Evolutionary conservation across 2,888 invertebrate genomes (phyloP).

Genomic region (Eutolmus rufibarbis): DNA sequence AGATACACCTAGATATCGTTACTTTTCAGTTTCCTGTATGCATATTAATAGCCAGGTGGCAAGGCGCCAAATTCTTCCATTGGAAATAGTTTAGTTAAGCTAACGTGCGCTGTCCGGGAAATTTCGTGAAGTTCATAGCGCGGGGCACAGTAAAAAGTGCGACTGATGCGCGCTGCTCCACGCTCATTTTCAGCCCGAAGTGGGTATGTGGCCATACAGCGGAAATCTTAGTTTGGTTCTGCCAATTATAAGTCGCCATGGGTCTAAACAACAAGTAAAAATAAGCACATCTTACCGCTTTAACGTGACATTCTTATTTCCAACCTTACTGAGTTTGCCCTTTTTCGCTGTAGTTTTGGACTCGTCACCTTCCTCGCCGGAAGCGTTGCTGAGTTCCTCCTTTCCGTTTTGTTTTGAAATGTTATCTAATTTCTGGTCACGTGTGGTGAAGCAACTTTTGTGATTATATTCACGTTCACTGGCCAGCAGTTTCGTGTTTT

Average conservation of each 20-base stretch:
- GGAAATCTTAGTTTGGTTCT: background rate
- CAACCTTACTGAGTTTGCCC: constrained; percentile 58
- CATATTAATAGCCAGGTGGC: background rate
- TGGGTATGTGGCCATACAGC: background rate
- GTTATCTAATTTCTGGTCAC: constrained; percentile 45
- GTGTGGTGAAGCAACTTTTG: constrained; percentile 38
- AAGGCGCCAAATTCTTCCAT: background rate
- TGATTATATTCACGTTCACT: constrained; percentile 45
- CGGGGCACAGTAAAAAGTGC: background rate
- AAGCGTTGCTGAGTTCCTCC: constrained; percentile 11
- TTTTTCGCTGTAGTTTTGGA: constrained; percentile 53
- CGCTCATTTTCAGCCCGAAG: background rate
- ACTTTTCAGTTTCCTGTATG: background rate
- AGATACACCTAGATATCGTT: background rate
- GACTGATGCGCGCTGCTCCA: background rate
- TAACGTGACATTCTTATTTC: constrained; percentile 59
- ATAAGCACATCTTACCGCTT: constrained; percentile 55
- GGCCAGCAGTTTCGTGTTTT: constrained; percentile 45
- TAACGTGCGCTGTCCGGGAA: background rate
- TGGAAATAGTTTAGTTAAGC: background rate
- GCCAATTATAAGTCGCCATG: background rate
- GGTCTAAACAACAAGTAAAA: background rate
- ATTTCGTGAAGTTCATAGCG: background rate
- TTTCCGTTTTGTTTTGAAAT: constrained; percentile 19
- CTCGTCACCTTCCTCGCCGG: constrained; percentile 10